phyloP scores from a whole-genome alignment of 2,888 invertebrate species.

The Rhagonycha fulva region DNA sequence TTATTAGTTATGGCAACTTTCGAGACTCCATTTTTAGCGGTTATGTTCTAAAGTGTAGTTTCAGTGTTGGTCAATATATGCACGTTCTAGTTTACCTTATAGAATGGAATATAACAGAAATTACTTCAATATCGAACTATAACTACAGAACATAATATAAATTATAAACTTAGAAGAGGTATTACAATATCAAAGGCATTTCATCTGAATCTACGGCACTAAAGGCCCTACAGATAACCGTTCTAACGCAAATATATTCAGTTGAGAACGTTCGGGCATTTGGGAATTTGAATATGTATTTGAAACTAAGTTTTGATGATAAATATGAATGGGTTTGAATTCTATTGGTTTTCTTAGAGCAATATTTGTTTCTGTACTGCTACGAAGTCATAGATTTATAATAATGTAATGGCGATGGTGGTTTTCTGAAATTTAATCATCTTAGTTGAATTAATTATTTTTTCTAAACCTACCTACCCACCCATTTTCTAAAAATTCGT shows the following conservation, averaged over 20 bases:
- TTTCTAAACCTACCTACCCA: background rate
- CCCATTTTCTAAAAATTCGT: background rate
- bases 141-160: slow-evolving; percentile 48
- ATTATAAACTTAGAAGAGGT: slow-evolving; percentile 53
- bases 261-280: slow-evolving; percentile 48
- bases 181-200: slow-evolving; percentile 56
- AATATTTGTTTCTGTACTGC: slow-evolving; percentile 30
- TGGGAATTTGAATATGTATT: slow-evolving; percentile 54
- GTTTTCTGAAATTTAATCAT: background rate
- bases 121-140: slow-evolving; percentile 26
- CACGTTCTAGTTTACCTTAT: background rate
- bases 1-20: background rate
- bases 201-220: slow-evolving; percentile 51
- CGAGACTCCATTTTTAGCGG: background rate
- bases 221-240: slow-evolving; percentile 50
- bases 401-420: slow-evolving; percentile 1
- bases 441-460: background rate
- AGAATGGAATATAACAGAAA: slow-evolving; percentile 12
- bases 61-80: background rate
- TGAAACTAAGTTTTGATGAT: slow-evolving; percentile 39
- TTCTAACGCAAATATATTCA: slow-evolving; percentile 48
- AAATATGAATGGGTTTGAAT: slow-evolving; percentile 45
- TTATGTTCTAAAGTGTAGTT: background rate
- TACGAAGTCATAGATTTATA: slow-evolving; percentile 20
- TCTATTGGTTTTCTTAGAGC: slow-evolving; percentile 47